Percentiles rank a stretch among this genome's conserved stretches.
Conservation (phyloP, 2,113 vertebrate genomes). For the Irena cyanogastra region DNA sequence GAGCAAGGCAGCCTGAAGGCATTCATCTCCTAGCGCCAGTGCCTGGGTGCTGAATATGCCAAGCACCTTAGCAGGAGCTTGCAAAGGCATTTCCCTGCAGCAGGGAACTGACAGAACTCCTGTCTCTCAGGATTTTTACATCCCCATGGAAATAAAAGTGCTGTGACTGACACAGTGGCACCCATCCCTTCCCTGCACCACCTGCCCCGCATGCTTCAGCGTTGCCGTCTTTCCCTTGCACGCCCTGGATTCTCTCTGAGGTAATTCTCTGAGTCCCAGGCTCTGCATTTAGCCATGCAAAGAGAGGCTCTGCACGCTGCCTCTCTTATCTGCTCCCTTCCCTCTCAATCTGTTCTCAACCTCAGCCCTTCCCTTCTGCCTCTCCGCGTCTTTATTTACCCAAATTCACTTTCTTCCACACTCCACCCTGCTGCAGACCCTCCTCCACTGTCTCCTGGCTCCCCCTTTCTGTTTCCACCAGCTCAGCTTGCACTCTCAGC, state of each 20-base stretch:
- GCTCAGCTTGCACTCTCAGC: neutral
- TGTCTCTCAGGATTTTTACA: neutral
- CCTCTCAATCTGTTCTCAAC: neutral
- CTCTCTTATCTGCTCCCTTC: neutral
- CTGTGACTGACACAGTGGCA: neutral
- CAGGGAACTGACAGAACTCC: neutral
- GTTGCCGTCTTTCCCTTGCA: neutral
- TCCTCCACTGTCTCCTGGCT: neutral
- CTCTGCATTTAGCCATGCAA: neutral
- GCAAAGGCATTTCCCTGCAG: neutral
- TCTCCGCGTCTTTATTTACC: neutral
- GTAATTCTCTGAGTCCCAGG: neutral
- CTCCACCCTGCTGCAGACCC: neutral
- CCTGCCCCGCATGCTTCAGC: fast-evolving
- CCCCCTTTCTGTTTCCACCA: neutral
- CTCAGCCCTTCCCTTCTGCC: neutral
- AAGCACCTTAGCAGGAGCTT: neutral
- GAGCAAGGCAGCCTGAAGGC: neutral
- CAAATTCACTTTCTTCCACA: neutral
- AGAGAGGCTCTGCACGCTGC: neutral
- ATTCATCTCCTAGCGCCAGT: neutral
- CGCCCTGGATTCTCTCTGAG: neutral
- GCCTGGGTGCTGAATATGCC: neutral
- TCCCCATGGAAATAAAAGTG: neutral
- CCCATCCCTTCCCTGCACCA: neutral